Conservation (phyloP, 2,888 invertebrate genomes). For the Volucella inflata region DNA sequence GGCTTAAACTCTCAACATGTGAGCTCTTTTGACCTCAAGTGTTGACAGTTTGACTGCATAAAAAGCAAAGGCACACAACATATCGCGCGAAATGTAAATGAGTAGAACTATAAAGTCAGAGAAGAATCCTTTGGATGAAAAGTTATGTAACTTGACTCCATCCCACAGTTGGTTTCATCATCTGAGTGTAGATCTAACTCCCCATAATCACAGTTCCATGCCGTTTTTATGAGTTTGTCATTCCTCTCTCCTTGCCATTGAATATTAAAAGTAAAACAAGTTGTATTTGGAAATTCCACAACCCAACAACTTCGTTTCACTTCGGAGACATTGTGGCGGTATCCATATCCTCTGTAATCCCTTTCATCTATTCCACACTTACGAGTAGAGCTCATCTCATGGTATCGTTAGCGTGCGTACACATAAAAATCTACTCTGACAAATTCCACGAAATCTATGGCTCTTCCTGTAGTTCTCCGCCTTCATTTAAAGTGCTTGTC, state of each 20-base stretch:
- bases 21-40: too few species aligned
- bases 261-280: constrained; percentile 5
- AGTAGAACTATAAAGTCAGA: too few species aligned
- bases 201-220: background rate
- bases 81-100: too few species aligned
- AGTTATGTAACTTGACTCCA: too few species aligned
- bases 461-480: constrained; percentile 4
- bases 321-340: background rate
- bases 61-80: too few species aligned
- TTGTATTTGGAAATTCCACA: constrained; percentile 13
- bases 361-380: constrained; percentile 38
- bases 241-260: background rate
- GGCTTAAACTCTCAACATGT: too few species aligned
- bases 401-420: constrained; percentile 11
- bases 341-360: constrained; percentile 16
- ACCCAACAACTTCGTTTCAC: background rate
- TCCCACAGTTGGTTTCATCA: too few species aligned
- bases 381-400: constrained; percentile 3
- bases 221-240: too few species aligned
- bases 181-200: too few species aligned
- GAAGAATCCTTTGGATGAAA: too few species aligned
- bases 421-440: constrained; percentile 48
- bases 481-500: background rate
- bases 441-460: constrained; percentile 48
- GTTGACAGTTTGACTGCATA: too few species aligned